Percentiles rank a stretch among this genome's conserved stretches.
Evolutionary conservation across 2,888 invertebrate genomes (phyloP).

Genomic region (Synanthedon myopaeformis): DNA sequence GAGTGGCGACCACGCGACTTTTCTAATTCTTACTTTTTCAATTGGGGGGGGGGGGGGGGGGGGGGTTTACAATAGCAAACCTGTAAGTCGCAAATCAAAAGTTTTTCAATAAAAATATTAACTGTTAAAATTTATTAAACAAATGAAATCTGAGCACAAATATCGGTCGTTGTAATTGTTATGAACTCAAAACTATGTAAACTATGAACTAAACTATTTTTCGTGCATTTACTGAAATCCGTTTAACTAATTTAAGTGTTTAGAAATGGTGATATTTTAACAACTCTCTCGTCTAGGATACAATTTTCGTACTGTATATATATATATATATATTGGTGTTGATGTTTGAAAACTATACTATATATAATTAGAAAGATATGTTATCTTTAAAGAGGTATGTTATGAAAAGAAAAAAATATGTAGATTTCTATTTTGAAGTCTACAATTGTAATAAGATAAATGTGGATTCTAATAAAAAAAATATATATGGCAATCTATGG

Average conservation of each 20-base stretch:
- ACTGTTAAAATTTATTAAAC: too few relatives aligned
- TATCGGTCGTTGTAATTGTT: slow-evolving; percentile 20
- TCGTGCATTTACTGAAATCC: slow-evolving; percentile 69
- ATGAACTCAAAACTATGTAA: slow-evolving; percentile 48
- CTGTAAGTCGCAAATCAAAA: too few relatives aligned
- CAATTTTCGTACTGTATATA: slow-evolving; percentile 44
- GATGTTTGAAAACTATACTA: slow-evolving; percentile 35
- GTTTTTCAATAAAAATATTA: too few relatives aligned
- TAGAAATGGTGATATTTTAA: slow-evolving; percentile 63
- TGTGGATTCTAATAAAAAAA: slow-evolving; percentile 9
- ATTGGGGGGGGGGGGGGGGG: too few relatives aligned
- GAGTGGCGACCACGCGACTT: too few relatives aligned
- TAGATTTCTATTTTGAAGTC: slow-evolving; percentile 15
- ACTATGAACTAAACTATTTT: slow-evolving; percentile 45
- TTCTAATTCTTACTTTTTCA: too few relatives aligned
- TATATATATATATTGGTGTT: slow-evolving; percentile 36
- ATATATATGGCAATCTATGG: slow-evolving; percentile 9
- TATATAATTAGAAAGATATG: slow-evolving; percentile 33
- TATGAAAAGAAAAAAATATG: slow-evolving; percentile 10
- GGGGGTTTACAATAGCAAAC: too few relatives aligned
- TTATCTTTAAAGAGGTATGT: slow-evolving; percentile 14
- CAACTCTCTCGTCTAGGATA: slow-evolving; percentile 49
- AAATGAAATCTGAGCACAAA: too few relatives aligned
- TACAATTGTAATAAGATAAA: slow-evolving; percentile 20
- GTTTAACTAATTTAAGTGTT: slow-evolving; percentile 47